Base-by-base conservation (phyloP, 2,888 invertebrate species). In the Polyommatus icarus region DNA sequence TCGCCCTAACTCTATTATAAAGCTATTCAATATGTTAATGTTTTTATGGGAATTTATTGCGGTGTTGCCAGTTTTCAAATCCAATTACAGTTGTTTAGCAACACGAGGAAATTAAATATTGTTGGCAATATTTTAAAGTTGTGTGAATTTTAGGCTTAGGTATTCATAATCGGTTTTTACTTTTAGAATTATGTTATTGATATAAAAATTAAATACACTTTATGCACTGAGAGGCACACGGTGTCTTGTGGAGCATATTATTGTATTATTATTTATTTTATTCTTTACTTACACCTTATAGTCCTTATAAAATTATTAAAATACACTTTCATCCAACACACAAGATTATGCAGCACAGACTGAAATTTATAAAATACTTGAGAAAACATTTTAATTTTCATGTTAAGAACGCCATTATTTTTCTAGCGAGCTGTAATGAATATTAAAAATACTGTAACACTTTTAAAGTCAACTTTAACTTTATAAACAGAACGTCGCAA, bases 1-100 rank as follows among this genome's bases (percentile, higher is more conserved):
- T 77, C 77, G 77, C 73, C 72, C 57, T 72, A 57, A 40, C 73
- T 77, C 71, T 73, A 32, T 75, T 75, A 75, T 75, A 54, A 50
- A 54, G 75, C 73, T 72, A 77, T 77, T 77, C 72, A 77, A 71
- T 73, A 75, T 24, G 20, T 18, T 29, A 40, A 29, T 59, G 77
- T 72, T 77, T 73, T 77, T 72, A 75, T 72, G 12, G n/a, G 72
- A 40, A 72, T 40, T 40, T 40, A 40, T 40, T 71, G 36, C 71
- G 32, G 20, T 72, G 40, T 40, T 72, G 67, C 29, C 29, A 67
- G 67, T 18, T 67, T 67, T 67, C 20, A 24, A 24, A 67, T 67
- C 67, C 6, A 15, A 67, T 67, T 67, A 67, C 29, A 67, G 15
- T 67, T 32, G 29, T 32, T 67, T 29, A 32, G 29, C 29, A 67